A percentile compares a stretch with the other conserved stretches of the same genome.
Evolutionary conservation across 2,797 vertebrate genomes (phyloP).

Genomic region (Chelmon rostratus): DNA sequence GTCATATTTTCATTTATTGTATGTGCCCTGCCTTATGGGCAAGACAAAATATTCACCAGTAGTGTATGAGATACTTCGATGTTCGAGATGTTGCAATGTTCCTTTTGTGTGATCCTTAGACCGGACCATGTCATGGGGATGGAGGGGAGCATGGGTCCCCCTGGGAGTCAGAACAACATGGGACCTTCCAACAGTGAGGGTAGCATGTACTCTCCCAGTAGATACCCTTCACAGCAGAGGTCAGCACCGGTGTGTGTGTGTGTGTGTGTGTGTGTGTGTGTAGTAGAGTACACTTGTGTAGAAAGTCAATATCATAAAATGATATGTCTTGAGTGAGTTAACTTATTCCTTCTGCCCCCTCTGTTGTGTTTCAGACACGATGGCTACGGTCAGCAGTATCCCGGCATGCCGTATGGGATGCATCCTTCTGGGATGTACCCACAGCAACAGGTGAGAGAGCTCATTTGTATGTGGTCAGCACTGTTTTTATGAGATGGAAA

Average conservation of each 20-base stretch:
- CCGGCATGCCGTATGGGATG: conserved; percentile 92
- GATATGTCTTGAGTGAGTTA: conserved; percentile 7
- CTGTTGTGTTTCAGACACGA: conserved; percentile 86
- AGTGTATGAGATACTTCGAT: no score
- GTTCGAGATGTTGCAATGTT: no score
- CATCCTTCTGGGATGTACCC: conserved; percentile 96
- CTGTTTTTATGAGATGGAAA: neutral
- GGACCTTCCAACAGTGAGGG: conserved; percentile 88
- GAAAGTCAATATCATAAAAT: neutral
- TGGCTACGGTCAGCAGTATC: conserved; percentile 95
- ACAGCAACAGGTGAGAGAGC: conserved; percentile 93
- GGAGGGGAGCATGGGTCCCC: conserved; percentile 86
- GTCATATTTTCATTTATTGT: neutral
- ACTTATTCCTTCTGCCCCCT: neutral
- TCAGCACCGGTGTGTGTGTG: conserved; percentile 53
- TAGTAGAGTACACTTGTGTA: neutral
- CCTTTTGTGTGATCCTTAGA: conserved; percentile 73
- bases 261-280: conserved; percentile 7
- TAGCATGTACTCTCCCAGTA: conserved; percentile 86
- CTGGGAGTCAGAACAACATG: conserved; percentile 85
- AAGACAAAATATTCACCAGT: no score
- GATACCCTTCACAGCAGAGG: conserved; percentile 87
- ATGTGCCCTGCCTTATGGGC: neutral
- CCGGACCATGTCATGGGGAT: conserved; percentile 88
- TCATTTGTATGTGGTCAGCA: neutral